Base-by-base conservation (phyloP, 2,888 invertebrate species). In the Biston stratarius region DNA sequence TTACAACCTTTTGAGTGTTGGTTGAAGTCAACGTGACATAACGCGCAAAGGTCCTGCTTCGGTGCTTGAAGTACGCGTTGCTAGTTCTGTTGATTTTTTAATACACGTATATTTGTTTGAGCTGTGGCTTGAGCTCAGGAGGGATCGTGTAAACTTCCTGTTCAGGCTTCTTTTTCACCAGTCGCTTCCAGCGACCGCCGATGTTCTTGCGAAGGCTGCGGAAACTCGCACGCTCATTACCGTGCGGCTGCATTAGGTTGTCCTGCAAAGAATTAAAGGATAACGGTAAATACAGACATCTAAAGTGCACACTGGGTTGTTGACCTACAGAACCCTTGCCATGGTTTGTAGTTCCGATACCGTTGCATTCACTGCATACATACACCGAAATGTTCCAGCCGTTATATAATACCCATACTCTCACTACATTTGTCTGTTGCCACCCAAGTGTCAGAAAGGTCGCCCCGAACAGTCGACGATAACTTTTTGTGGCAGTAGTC, bases 31-130 rank as follows among this genome's bases (percentile, higher is more conserved):
- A 83, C 84, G 49, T 67, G 60, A 67, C 45, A 68, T 51, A 85
- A 85, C 85, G 84, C 79, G 79, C 77, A 91, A 90, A 88, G 81
- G 79, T 88, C 88, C 90, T 87, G 91, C 90, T 91, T 90, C 90
- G 83, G 81, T 84, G 87, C 85, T 84, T 81, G 75, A 75, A 74
- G 75, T 74, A 77, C 73, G 72, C 74, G 77, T 73, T 64, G 74
- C 73, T 69, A 70, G 64, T 70, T 72, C 65, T 68, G 74, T 72
- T 78, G 67, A 94, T 60, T 67, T 56, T 40, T 68, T 95, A 97
- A 94, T 97, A 97, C 87, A 97, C 97, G 91, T 97, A 97, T 85
- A 97, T 97, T 87, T 97, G 96, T 94, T 97, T 97, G 79, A 97
- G 95, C 94, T 97, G 97, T 79, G 97, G 97, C 89, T 97, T 97